Percentiles rank a stretch among this genome's conserved stretches.
Conservation (phyloP, 2,888 invertebrate species). For the Erebia aethiops region DNA sequence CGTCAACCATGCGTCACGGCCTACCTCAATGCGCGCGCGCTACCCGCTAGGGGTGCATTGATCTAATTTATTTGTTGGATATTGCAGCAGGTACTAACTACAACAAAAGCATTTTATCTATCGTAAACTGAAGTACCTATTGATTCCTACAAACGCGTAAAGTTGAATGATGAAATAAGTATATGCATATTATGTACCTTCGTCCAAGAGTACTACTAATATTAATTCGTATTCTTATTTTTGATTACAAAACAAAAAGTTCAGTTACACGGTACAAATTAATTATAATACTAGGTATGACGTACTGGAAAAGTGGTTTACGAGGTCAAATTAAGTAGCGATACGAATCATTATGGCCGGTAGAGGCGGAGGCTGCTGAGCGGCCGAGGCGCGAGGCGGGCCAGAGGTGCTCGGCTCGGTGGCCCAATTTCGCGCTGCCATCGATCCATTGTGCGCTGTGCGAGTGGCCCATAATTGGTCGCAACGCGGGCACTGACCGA, state of each 20-base stretch:
- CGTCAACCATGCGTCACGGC: conserved; percentile 81
- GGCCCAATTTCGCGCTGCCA: conserved; percentile 80
- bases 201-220: too few species aligned
- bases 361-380: conserved; percentile 42
- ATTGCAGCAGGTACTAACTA: background rate
- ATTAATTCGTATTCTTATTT: background rate
- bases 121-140: background rate
- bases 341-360: conserved; percentile 12
- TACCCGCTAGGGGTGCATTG: conserved; percentile 77
- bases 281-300: background rate
- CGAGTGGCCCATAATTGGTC: conserved; percentile 84
- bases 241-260: background rate
- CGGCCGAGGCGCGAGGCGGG: conserved; percentile 48
- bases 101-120: background rate
- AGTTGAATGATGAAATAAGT: background rate
- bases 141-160: background rate
- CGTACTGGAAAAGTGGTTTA: conserved; percentile 7
- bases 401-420: conserved; percentile 60
- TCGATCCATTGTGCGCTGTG: conserved; percentile 83
- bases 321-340: conserved; percentile 18
- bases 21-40: conserved; percentile 84
- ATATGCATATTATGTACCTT: too few species aligned
- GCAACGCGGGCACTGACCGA: conserved; percentile 81
- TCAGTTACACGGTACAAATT: background rate
- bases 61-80: conserved; percentile 63